These are phyloP conservation scores for Eupithecia centaureata DNA, from an alignment of 2,888 invertebrate genomes.

Conservation along the genomic window DNA sequence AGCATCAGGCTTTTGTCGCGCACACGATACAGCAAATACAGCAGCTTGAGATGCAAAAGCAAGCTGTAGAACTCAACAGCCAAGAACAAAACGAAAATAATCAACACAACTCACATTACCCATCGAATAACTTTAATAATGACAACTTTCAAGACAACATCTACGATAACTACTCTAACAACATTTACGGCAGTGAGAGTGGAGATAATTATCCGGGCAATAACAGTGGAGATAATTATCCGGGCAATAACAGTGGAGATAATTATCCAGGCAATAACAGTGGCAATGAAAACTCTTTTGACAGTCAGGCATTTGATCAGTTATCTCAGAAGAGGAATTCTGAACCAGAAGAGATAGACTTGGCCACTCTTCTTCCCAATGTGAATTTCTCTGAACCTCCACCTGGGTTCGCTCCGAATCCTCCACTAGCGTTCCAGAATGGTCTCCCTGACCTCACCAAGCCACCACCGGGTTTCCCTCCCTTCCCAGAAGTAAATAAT, in stretches of 20 bases:
- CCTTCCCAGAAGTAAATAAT: conserved; percentile 75
- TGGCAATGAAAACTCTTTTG: conserved; percentile 80
- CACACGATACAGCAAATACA: conserved; percentile 96
- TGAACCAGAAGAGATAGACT: conserved; percentile 61
- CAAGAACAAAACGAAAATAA: conserved; percentile 65
- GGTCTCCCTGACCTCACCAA: conserved; percentile 93
- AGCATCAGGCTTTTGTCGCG: conserved; percentile 97
- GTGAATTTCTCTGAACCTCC: conserved; percentile 80
- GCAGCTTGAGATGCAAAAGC: conserved; percentile 91
- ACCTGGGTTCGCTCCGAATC: conserved; percentile 71
- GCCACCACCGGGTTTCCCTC: conserved; percentile 92
- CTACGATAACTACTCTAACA: conserved; percentile 68
- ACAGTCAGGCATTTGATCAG: conserved; percentile 77
- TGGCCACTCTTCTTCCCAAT: conserved; percentile 71
- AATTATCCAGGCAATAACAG: conserved; percentile 77
- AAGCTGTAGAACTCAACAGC: conserved; percentile 84
- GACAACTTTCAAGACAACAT: conserved; percentile 65
- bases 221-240: too few species aligned
- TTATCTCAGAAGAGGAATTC: conserved; percentile 65
- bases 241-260: too few species aligned
- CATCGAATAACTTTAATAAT: conserved; percentile 66
- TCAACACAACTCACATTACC: conserved; percentile 65
- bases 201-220: conserved; percentile 52
- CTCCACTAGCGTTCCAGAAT: conserved; percentile 77
- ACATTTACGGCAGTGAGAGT: conserved; percentile 72